Evolutionary conservation across 2,113 vertebrate genomes (phyloP).

Genomic region (Otus sunia): DNA sequence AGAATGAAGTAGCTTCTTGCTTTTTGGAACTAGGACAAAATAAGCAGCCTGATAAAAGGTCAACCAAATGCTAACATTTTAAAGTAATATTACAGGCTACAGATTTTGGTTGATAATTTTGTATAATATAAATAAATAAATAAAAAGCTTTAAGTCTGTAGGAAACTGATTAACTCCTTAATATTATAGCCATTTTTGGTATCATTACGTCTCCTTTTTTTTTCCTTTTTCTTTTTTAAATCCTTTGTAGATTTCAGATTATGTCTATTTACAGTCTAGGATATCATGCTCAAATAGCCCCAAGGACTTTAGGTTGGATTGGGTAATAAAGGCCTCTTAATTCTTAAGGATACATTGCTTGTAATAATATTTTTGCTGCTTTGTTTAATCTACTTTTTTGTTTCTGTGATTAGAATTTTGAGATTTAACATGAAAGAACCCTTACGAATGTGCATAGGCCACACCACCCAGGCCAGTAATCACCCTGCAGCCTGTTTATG

Average conservation of each 20-base stretch:
- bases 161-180: background rate
- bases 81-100: background rate
- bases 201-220: rapidly evolving
- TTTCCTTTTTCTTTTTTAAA: background rate
- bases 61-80: background rate
- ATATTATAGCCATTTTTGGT: background rate
- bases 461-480: background rate
- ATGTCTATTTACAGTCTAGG: background rate
- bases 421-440: background rate
- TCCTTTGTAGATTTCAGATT: background rate
- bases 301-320: background rate
- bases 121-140: background rate
- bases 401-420: background rate
- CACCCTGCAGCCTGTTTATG: background rate
- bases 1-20: background rate
- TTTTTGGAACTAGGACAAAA: background rate
- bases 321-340: background rate
- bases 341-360: background rate
- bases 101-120: background rate
- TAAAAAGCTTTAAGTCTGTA: background rate
- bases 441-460: background rate
- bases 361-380: background rate
- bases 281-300: background rate
- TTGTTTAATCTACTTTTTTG: background rate
- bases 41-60: background rate